Evolutionary conservation across 2,888 invertebrate genomes (phyloP).

Genomic region (Himalopsyche kuldschensis): DNA sequence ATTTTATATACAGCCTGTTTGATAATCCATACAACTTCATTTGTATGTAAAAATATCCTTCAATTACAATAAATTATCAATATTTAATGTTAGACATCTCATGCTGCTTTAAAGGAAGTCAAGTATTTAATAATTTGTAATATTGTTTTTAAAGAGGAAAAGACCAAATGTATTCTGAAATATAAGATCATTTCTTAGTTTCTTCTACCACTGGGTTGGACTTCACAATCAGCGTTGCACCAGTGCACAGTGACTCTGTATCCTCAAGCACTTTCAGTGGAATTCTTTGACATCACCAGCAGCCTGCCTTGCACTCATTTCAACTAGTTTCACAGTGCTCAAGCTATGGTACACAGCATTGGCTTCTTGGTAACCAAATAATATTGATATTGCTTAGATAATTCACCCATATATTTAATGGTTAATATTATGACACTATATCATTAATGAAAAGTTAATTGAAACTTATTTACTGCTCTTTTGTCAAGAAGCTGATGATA

Average conservation of each 20-base stretch:
- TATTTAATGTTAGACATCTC: too few relatives aligned
- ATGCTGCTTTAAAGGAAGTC: too few relatives aligned
- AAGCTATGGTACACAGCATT: not conserved
- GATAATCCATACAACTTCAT: too few relatives aligned
- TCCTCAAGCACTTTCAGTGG: constrained; percentile 1
- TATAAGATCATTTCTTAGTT: not conserved
- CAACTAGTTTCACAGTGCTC: not conserved
- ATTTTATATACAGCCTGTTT: too few relatives aligned
- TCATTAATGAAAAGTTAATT: not conserved
- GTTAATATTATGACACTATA: not conserved
- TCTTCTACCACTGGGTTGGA: constrained; percentile 10
- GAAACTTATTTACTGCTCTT: not conserved
- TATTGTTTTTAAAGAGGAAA: not conserved
- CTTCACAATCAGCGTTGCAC: constrained; percentile 24
- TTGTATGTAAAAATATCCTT: too few relatives aligned
- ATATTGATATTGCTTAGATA: not conserved
- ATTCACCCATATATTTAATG: not conserved
- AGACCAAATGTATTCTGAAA: not conserved
- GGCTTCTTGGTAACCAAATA: not conserved
- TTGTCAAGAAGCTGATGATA: not conserved
- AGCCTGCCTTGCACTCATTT: constrained; percentile 15
- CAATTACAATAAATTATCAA: too few relatives aligned
- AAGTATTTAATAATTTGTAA: too few relatives aligned
- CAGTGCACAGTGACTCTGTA: constrained; percentile 18
- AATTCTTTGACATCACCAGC: constrained; percentile 15